Percentiles rank a stretch among this genome's conserved stretches.
Conservation (phyloP, 2,888 invertebrate species). For the Drosophila mulleri region DNA sequence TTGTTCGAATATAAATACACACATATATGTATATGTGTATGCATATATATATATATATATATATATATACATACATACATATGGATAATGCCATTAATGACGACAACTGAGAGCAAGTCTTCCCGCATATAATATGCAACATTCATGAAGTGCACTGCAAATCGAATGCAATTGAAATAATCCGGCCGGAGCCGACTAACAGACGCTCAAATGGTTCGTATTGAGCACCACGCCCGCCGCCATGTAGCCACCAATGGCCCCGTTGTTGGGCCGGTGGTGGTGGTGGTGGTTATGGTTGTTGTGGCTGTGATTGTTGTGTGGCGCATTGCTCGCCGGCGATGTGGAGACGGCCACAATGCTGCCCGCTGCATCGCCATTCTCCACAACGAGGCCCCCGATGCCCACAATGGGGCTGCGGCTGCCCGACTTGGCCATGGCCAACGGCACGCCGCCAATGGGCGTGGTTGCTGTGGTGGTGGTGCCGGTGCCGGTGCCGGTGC, state of each 20-base stretch:
- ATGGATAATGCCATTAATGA: conserved; percentile 16
- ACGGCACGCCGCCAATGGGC: conserved; percentile 66
- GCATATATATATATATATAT: not conserved
- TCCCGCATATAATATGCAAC: conserved; percentile 6
- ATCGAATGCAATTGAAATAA: conserved; percentile 24
- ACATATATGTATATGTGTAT: not conserved
- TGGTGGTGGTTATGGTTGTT: conserved; percentile 30
- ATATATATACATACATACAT: not conserved
- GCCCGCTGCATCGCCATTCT: conserved; percentile 39
- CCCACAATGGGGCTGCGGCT: conserved; percentile 66
- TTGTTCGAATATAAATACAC: not conserved
- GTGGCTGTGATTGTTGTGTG: conserved; percentile 28
- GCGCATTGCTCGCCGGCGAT: conserved; percentile 34
- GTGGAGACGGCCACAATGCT: conserved; percentile 30
- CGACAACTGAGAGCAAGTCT: conserved; percentile 8
- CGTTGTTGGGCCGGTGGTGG: conserved; percentile 65
- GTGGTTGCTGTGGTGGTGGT: conserved; percentile 78
- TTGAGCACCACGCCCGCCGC: conserved; percentile 84
- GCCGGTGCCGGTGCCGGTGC: conserved; percentile 80
- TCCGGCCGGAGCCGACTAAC: conserved; percentile 74
- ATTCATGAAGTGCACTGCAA: conserved; percentile 17
- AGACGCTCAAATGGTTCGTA: conserved; percentile 84
- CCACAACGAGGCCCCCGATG: conserved; percentile 56
- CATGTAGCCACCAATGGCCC: conserved; percentile 80
- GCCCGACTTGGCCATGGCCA: conserved; percentile 55